phyloP scores from a whole-genome alignment of 2,888 invertebrate genomes.

The Sarcophaga carnaria region DNA sequence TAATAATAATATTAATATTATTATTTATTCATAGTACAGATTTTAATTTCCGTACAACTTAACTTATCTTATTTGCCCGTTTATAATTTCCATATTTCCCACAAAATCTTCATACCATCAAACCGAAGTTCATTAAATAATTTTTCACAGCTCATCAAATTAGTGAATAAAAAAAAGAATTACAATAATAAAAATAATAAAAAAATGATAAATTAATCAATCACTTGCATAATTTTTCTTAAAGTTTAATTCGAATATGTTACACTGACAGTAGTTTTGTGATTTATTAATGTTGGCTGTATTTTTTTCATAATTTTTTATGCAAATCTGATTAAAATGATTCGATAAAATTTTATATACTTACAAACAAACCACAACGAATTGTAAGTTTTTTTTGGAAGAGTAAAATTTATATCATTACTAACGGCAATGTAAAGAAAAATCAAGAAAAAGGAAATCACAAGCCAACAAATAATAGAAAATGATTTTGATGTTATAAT shows the following conservation, averaged over 20 bases:
- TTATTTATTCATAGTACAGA: too few species aligned
- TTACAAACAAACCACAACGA: conserved; percentile 26
- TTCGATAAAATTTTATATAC: conserved; percentile 48
- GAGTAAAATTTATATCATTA: neutral
- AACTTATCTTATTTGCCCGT: neutral
- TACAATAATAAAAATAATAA: neutral
- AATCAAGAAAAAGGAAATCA: conserved; percentile 3
- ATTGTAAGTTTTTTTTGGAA: conserved; percentile 7
- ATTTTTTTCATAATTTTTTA: conserved; percentile 9
- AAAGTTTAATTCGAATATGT: conserved; percentile 18
- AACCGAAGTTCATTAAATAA: conserved; percentile 32
- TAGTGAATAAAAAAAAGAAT: neutral
- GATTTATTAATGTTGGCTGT: neutral
- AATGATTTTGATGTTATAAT: conserved; percentile 34
- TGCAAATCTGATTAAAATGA: conserved; percentile 41
- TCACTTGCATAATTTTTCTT: conserved; percentile 56
- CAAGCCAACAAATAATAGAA: neutral
- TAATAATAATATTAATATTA: too few species aligned
- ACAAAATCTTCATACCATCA: conserved; percentile 9
- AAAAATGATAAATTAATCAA: conserved; percentile 14
- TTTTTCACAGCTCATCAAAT: conserved; percentile 34
- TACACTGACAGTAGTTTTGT: neutral
- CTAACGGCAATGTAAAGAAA: neutral
- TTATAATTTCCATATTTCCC: neutral
- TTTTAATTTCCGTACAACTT: too few species aligned